Evolutionary conservation across 2,113 vertebrate species (phyloP).

Genomic region (Muntiacus muntjak): DNA sequence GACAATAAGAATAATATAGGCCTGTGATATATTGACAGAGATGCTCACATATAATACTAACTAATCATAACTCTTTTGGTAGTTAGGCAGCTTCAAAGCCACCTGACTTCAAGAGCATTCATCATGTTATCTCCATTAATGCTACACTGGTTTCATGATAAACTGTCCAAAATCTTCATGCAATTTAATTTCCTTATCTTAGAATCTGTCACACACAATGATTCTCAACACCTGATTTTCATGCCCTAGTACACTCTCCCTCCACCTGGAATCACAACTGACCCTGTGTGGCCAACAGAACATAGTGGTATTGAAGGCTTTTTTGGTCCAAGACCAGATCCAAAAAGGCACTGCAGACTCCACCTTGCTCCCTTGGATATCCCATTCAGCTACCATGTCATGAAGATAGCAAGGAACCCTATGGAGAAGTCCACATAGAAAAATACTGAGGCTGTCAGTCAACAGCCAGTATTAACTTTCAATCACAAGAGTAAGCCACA

Average conservation of each 20-base stretch:
- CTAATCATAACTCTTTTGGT: not conserved
- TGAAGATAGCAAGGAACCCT: not conserved
- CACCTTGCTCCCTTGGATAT: not conserved
- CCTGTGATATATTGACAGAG: not conserved
- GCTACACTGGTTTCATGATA: not conserved
- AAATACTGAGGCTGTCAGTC: not conserved
- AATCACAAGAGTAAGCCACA: not conserved
- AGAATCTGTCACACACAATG: not conserved
- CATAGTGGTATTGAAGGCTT: not conserved
- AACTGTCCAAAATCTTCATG: not conserved
- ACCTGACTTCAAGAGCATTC: not conserved
- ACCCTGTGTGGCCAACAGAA: not conserved
- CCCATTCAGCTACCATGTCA: not conserved
- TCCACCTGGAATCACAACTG: not conserved
- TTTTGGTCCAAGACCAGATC: not conserved
- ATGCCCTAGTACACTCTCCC: not conserved
- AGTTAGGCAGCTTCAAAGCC: not conserved
- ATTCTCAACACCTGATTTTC: not conserved
- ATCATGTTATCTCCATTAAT: not conserved
- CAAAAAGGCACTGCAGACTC: not conserved
- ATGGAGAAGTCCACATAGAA: not conserved
- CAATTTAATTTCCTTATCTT: not conserved
- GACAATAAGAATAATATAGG: not conserved
- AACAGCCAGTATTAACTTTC: not conserved
- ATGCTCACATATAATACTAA: not conserved